These are phyloP conservation scores for Hedya salicella DNA, from an alignment of 2,888 invertebrate species.

Conservation along the genomic window DNA sequence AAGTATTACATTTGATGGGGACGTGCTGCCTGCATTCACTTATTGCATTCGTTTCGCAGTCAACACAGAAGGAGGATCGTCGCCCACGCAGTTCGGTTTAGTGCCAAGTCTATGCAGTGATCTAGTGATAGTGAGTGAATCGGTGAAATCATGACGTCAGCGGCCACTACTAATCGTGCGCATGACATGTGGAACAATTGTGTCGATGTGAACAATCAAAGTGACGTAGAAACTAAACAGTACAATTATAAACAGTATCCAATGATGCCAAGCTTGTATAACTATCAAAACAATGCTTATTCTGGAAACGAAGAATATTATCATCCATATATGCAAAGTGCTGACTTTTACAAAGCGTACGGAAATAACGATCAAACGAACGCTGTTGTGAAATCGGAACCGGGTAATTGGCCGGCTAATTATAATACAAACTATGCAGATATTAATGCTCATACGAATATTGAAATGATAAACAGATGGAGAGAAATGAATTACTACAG, in stretches of 20 bases:
- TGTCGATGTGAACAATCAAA: slow-evolving; percentile 66
- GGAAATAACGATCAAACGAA: slow-evolving; percentile 55
- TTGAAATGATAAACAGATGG: slow-evolving; percentile 72
- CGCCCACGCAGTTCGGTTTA: slow-evolving; percentile 74
- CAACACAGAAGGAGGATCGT: slow-evolving; percentile 70
- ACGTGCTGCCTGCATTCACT: slow-evolving; percentile 76
- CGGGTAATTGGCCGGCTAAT: slow-evolving; percentile 62
- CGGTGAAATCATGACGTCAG: slow-evolving; percentile 65
- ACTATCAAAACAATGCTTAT: slow-evolving; percentile 66
- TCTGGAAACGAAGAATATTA: slow-evolving; percentile 62
- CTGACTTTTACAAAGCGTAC: slow-evolving; percentile 59
- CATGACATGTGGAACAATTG: slow-evolving; percentile 78
- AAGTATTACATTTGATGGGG: slow-evolving; percentile 83
- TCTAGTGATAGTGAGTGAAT: slow-evolving; percentile 57
- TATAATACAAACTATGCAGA: slow-evolving; percentile 62
- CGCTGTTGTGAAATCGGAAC: slow-evolving; percentile 68
- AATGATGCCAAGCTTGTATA: slow-evolving; percentile 59
- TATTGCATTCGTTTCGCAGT: slow-evolving; percentile 81
- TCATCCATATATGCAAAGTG: slow-evolving; percentile 55
- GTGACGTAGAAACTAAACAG: slow-evolving; percentile 63
- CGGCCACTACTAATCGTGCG: slow-evolving; percentile 69
- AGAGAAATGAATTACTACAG: slow-evolving; percentile 69
- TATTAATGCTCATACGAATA: slow-evolving; percentile 56
- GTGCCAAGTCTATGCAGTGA: slow-evolving; percentile 54
- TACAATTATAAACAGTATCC: slow-evolving; percentile 65